Evolutionary conservation across 2,888 invertebrate species (phyloP), one percentile per base, ranked within the genome.

Genomic region (Dascillus cervinus): DNA sequence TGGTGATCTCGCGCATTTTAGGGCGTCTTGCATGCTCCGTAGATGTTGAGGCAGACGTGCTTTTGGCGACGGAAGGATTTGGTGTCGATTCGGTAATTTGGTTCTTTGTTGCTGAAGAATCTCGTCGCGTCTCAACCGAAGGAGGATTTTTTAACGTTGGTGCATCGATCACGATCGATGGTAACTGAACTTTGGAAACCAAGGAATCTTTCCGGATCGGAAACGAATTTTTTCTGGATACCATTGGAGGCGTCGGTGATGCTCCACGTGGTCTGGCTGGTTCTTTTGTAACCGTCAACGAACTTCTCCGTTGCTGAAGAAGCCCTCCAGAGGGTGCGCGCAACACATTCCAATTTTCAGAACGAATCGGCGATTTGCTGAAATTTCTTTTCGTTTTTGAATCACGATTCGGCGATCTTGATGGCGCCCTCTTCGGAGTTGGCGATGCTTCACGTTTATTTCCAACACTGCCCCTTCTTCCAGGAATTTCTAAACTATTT

Each of bases 1-100:
- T 62, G 52, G 52, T 60, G 15, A 58, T 62, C 46, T 60, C 63
- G 21, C 54, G 52, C 42, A 62, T 44, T 47, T 52, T 56, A 4
- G 62, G 60, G n/a, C n/a, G n/a, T n/a, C n/a, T n/a, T n/a, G n/a
- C n/a, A n/a, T n/a, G n/a, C n/a, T 17, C 37, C 32, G 11, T 42
- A 11, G 22, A 5, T 4, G 22, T n/a, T 22, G 10, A n/a, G 10
- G 1, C n/a, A n/a, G n/a, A n/a, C n/a, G n/a, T n/a, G n/a, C n/a
- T n/a, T 5, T 30, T 37, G 0, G 21, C 20, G 8, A 8, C 5
- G 4, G 22, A 14, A 11, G 29, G 14, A 12, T 15, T 15, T 8
- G 33, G 27, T 12, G 28, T 17, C 6, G 29, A 19, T n/a, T n/a
- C n/a, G n/a, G n/a, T n/a, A n/a, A n/a, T n/a, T n/a, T n/a, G n/a